Evolutionary conservation across 37 sponge, comb jelly and placozoan species (phyloP), one percentile per base, ranked within the genome.

Genomic region (Chondrosia reniformis): DNA sequence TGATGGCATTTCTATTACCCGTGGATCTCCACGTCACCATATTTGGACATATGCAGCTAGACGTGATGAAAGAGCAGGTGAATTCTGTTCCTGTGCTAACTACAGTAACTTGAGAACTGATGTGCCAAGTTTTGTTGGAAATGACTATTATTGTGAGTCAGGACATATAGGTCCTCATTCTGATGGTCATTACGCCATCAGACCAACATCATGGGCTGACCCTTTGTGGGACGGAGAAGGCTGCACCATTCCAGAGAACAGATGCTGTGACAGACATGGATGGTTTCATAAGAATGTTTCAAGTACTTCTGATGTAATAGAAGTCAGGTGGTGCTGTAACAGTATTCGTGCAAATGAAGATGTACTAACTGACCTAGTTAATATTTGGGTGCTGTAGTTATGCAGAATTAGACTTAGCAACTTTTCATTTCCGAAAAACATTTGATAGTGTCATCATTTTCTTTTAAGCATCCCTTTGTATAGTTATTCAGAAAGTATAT

Each of bases 301-400:
- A 34, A 19, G 44, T 25, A 69, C 72, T 39, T 43, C 72, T 34
- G 72, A 69, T 34, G 36, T 22, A 21, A 69, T 69, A 25, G 72
- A 69, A 44, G 72, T 69, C 43, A 69, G 72, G 43, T 69, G 72
- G 72, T 69, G 72, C 9, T 22, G 43, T 44, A 69, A 69, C 42
- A 38, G 15, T 12, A 41, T 22, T 13, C 15, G 72, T 17, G 8
- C 40, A 4, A 21, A 0, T 2, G 72, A 69, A 69, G 72, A 69
- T 6, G 72, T 69, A 41, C 42, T 43, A 41, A 69, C 72, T 4
- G 72, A 69, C 43, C 72, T 69, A 44, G 72, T 69, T 41, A 44
- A 69, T 21, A 69, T 69, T n/a, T 69, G 72, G 72, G 72, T 69
- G 72, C 42, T 40, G n/a, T 69, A 40, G 36, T 13, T 8, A 31